Percentiles rank a stretch among this genome's conserved stretches.
Conservation (phyloP, 2,888 invertebrate genomes). For the Notodonta dromedarius region DNA sequence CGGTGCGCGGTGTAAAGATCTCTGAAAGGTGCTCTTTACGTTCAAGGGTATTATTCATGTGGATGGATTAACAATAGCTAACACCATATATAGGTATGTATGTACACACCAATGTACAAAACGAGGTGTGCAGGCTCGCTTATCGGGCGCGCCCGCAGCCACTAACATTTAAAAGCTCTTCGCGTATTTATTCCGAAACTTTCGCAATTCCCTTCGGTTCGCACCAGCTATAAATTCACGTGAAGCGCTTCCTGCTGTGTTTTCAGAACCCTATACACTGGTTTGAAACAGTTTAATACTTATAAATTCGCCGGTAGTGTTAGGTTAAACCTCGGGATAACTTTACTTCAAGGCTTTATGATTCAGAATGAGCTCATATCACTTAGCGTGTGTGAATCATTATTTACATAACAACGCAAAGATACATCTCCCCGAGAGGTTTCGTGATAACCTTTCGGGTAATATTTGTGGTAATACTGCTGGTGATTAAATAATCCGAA, state of each 20-base stretch:
- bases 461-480: neutral
- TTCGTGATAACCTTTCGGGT: neutral
- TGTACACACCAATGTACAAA: neutral
- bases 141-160: constrained; percentile 38
- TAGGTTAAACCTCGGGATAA: constrained; percentile 26
- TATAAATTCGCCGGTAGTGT: neutral
- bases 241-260: constrained; percentile 48
- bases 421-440: constrained; percentile 7
- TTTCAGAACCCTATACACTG: constrained; percentile 20
- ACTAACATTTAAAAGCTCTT: constrained; percentile 58
- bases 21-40: too few relatives aligned
- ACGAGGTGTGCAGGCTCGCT: constrained; percentile 20
- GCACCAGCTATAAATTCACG: constrained; percentile 58
- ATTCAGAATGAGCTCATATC: constrained; percentile 46
- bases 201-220: constrained; percentile 68
- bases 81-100: neutral
- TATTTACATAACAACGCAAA: constrained; percentile 34
- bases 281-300: constrained; percentile 17
- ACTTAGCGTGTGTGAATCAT: constrained; percentile 37
- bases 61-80: neutral
- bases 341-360: constrained; percentile 40
- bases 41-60: too few relatives aligned
- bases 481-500: neutral
- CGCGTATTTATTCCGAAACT: constrained; percentile 70
- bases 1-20: too few relatives aligned